Conservation (phyloP, 2,113 vertebrate species). For the Puntigrus tetrazona region DNA sequence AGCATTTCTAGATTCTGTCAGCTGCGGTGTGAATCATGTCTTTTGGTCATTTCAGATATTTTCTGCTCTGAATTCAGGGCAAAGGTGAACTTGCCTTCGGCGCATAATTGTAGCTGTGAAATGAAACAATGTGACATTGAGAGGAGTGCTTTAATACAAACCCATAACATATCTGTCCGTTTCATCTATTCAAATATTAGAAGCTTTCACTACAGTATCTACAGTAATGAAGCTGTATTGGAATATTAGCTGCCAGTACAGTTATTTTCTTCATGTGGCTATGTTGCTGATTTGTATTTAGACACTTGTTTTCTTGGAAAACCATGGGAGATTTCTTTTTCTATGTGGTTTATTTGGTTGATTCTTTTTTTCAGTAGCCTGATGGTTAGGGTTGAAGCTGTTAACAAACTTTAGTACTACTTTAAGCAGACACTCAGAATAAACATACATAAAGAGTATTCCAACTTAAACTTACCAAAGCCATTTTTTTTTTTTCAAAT, state of each 20-base stretch:
- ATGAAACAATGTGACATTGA: neutral
- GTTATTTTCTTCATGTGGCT: neutral
- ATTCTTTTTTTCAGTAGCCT: neutral
- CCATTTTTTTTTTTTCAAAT: neutral
- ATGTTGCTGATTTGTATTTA: neutral
- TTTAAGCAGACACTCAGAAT: neutral
- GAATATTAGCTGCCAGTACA: neutral
- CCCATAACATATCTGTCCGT: neutral
- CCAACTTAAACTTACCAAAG: neutral
- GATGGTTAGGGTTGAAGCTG: neutral
- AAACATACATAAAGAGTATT: no score
- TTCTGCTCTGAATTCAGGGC: slow-evolving; percentile 21
- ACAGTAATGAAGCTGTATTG: neutral
- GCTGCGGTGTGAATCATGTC: neutral
- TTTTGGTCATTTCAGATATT: neutral
- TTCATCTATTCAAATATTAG: neutral
- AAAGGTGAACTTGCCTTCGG: neutral
- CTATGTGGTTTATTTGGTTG: neutral
- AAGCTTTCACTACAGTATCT: neutral
- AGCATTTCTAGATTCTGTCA: neutral
- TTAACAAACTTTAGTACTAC: neutral
- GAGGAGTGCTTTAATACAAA: neutral
- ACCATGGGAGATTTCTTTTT: neutral
- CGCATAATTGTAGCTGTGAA: neutral
- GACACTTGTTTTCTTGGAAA: neutral